Conservation (phyloP, 2,888 invertebrate genomes). For the Tetragonula carbonaria region DNA sequence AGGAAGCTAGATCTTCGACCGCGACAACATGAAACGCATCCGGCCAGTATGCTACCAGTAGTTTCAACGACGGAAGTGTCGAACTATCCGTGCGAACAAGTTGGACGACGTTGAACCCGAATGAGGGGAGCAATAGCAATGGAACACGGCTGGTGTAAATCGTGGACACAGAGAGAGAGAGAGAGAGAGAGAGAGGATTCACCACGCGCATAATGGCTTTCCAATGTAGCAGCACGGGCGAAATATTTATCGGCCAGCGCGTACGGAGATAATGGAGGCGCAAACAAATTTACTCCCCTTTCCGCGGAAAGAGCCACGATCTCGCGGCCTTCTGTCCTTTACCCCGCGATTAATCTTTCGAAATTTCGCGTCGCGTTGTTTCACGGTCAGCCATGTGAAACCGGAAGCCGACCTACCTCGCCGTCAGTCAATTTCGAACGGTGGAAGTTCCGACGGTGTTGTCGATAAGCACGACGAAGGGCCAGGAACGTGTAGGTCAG, state of each 20-base stretch:
- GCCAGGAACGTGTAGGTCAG: not conserved
- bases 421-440: not conserved
- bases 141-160: slow-evolving; percentile 52
- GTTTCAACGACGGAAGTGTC: slow-evolving; percentile 33
- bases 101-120: slow-evolving; percentile 43
- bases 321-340: not conserved
- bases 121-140: slow-evolving; percentile 39
- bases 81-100: slow-evolving; percentile 28
- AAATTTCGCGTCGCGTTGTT: slow-evolving; percentile 16
- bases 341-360: slow-evolving; percentile 60
- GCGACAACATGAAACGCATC: slow-evolving; percentile 14
- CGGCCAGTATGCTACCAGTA: not conserved
- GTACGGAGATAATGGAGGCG: slow-evolving; percentile 70
- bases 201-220: slow-evolving; percentile 74
- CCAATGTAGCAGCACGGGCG: slow-evolving; percentile 74
- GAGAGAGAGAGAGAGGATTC: slow-evolving; percentile 5
- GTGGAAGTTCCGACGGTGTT: not conserved
- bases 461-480: slow-evolving; percentile 3
- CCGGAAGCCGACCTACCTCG: not conserved
- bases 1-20: not conserved
- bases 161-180: slow-evolving; percentile 20
- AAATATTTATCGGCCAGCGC: slow-evolving; percentile 72
- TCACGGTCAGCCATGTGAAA: not conserved
- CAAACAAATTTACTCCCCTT: slow-evolving; percentile 71
- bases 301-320: slow-evolving; percentile 7